Evolutionary conservation across 2,888 invertebrate species (phyloP).

Genomic region (Petrolisthes manimaculis): DNA sequence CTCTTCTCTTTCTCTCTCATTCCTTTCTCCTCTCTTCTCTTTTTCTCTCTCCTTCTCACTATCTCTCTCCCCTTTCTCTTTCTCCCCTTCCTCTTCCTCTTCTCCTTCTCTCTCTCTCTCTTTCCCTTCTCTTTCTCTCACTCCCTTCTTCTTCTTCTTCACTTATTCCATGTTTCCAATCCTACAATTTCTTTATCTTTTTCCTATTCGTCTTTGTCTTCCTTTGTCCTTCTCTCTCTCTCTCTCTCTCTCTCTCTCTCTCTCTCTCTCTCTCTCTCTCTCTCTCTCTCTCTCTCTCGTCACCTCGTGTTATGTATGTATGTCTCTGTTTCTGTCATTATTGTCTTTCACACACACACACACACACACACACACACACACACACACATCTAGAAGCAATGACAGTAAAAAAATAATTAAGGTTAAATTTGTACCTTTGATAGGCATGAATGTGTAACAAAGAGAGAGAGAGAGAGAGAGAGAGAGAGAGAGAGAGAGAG

Average conservation of each 20-base stretch:
- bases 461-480: background rate
- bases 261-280: conserved; percentile 14
- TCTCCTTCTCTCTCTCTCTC: no score
- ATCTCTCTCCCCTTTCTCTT: no score
- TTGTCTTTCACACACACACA: no score
- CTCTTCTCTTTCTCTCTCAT: background rate
- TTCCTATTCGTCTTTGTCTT: background rate
- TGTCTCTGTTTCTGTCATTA: background rate
- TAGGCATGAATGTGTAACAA: background rate
- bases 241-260: background rate
- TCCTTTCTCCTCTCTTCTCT: background rate
- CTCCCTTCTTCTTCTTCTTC: background rate
- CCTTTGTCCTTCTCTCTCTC: background rate
- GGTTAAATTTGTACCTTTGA: no score
- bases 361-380: no score
- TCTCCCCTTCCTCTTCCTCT: no score
- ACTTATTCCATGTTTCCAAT: no score
- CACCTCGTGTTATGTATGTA: background rate
- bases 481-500: background rate
- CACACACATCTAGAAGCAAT: no score
- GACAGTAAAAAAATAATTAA: no score
- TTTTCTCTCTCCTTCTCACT: background rate
- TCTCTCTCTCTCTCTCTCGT: background rate
- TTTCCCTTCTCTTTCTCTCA: no score
- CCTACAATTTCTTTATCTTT: no score